phyloP scores from a whole-genome alignment of 2,113 vertebrate genomes.

The Euleptes europaea region DNA sequence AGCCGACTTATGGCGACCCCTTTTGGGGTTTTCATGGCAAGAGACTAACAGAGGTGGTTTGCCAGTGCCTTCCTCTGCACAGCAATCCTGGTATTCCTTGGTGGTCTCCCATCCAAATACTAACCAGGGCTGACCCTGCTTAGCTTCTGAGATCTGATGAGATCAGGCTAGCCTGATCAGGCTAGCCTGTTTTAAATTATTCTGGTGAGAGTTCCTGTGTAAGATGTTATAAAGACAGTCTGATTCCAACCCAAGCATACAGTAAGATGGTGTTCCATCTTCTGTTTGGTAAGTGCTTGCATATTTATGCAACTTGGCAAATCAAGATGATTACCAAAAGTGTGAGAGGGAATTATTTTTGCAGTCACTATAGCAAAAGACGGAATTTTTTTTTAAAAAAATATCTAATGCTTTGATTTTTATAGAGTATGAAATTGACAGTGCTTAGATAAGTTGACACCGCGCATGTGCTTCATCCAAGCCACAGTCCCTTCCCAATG shows the following conservation, averaged over 20 bases:
- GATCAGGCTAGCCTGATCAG: too few relatives aligned
- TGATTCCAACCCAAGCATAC: background rate
- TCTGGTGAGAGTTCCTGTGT: too few relatives aligned
- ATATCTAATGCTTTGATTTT: background rate
- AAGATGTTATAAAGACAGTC: background rate
- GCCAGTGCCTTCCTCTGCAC: too few relatives aligned
- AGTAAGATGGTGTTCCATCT: background rate
- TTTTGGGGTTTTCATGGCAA: too few relatives aligned
- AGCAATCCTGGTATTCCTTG: too few relatives aligned
- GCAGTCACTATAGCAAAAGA: background rate
- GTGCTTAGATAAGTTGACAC: background rate
- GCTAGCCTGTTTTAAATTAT: too few relatives aligned
- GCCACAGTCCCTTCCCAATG: slow-evolving; percentile 35
- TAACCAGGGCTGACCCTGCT: too few relatives aligned
- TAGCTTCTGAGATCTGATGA: too few relatives aligned
- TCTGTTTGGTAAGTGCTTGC: background rate
- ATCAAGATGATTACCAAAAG: background rate
- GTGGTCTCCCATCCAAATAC: too few relatives aligned
- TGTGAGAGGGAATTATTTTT: background rate
- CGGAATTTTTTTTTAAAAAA: background rate
- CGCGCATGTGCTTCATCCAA: slow-evolving; percentile 37
- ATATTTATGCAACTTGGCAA: background rate
- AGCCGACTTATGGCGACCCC: too few relatives aligned
- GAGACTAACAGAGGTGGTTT: too few relatives aligned
- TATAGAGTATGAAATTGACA: background rate